Evolutionary conservation across 2,888 invertebrate species (phyloP).

Genomic region (Aphidius colemani): DNA sequence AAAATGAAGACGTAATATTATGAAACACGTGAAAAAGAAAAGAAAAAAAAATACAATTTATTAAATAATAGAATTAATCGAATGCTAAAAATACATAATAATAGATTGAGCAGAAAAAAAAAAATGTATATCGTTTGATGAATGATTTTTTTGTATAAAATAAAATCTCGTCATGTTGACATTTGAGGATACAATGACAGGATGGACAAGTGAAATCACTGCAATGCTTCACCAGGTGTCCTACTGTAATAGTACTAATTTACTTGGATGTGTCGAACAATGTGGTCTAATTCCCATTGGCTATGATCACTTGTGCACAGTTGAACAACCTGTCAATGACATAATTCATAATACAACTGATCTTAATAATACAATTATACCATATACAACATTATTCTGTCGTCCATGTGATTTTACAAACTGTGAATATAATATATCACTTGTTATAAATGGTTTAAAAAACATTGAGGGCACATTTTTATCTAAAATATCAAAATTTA

Average conservation of each 20-base stretch:
- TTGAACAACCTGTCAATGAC: constrained; percentile 24
- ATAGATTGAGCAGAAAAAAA: not conserved
- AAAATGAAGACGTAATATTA: too few species aligned
- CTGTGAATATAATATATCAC: constrained; percentile 46
- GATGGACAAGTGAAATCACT: constrained; percentile 43
- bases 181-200: constrained; percentile 35
- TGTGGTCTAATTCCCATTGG: constrained; percentile 36
- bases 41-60: not conserved
- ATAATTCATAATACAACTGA: constrained; percentile 1
- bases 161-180: constrained; percentile 34
- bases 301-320: constrained; percentile 46
- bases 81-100: not conserved
- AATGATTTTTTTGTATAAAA: not conserved
- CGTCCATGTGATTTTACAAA: constrained; percentile 42
- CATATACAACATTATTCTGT: constrained; percentile 43
- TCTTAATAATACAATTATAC: constrained; percentile 8
- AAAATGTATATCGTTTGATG: not conserved
- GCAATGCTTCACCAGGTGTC: constrained; percentile 44
- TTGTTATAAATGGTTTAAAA: constrained; percentile 45
- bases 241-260: constrained; percentile 40
- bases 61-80: not conserved
- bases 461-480: constrained; percentile 47
- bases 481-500: constrained; percentile 41
- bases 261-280: constrained; percentile 37
- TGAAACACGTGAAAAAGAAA: constrained; percentile 6